A percentile compares a stretch with the other conserved stretches of the same genome.
Conservation (phyloP, 2,888 invertebrate species). For the Melinaea marsaeus region DNA sequence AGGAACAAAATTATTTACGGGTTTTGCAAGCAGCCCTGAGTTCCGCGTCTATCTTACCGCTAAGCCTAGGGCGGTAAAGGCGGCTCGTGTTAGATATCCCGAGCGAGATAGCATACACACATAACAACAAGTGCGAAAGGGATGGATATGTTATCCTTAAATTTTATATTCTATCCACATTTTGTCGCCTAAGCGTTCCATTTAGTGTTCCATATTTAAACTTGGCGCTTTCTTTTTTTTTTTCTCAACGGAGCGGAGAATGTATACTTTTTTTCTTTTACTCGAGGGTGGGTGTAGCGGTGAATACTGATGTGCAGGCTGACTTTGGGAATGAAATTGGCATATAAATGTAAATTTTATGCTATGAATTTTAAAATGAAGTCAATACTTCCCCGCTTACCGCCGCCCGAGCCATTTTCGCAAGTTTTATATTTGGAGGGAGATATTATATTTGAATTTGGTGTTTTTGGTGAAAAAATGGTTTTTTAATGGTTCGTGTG, state of each 20-base stretch:
- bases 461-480: constrained; percentile 63
- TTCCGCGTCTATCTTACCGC: constrained; percentile 73
- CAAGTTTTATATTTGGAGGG: constrained; percentile 59
- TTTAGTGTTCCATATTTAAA: constrained; percentile 78
- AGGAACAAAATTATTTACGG: constrained; percentile 49
- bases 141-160: constrained; percentile 61
- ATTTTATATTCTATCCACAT: constrained; percentile 78
- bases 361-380: constrained; percentile 78
- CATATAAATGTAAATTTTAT: constrained; percentile 79
- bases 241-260: constrained; percentile 62
- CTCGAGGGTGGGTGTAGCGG: constrained; percentile 61
- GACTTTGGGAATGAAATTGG: constrained; percentile 77
- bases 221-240: constrained; percentile 71
- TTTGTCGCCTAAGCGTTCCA: constrained; percentile 79
- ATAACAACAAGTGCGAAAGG: constrained; percentile 46
- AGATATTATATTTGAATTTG: constrained; percentile 71
- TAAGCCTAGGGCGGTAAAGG: constrained; percentile 74
- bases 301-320: constrained; percentile 75
- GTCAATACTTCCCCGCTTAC: constrained; percentile 73
- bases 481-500: constrained; percentile 51
- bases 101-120: constrained; percentile 53
- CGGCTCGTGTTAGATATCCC: constrained; percentile 65
- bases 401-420: constrained; percentile 56
- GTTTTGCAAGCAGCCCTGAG: constrained; percentile 54
- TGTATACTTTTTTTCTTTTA: constrained; percentile 65